Evolutionary conservation across 2,888 invertebrate genomes (phyloP).

Genomic region (Cephus spinipes): DNA sequence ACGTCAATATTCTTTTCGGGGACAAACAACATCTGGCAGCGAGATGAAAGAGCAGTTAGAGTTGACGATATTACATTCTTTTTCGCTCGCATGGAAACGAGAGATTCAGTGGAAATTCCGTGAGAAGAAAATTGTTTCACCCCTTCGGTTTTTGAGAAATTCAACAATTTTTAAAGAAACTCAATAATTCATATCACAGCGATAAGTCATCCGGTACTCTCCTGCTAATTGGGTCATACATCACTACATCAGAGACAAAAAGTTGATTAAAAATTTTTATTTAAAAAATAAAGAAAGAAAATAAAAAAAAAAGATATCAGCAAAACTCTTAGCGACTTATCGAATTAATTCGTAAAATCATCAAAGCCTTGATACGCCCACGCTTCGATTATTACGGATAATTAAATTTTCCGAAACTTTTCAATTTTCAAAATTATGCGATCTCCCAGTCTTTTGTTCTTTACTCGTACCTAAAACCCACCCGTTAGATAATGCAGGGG

Average conservation of each 20-base stretch:
- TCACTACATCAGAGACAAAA: not conserved
- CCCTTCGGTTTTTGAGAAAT: not conserved
- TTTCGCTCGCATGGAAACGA: not conserved
- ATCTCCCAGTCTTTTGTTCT: not conserved
- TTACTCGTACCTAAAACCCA: not conserved
- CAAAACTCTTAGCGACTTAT: not conserved
- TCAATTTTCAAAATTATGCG: not conserved
- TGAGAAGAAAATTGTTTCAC: not conserved
- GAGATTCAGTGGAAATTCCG: not conserved
- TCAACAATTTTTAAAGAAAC: not conserved
- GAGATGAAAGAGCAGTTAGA: not conserved
- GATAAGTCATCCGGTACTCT: not conserved
- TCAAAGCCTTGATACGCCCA: not conserved
- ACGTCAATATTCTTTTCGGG: not conserved
- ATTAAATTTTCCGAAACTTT: not conserved
- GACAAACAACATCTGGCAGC: conserved; percentile 2
- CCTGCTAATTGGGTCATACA: not conserved
- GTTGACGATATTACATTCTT: not conserved
- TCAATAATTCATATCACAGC: not conserved
- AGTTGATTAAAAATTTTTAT: not conserved
- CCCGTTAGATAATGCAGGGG: not conserved
- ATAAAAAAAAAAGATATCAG: not conserved
- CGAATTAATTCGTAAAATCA: not conserved
- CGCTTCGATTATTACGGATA: not conserved
- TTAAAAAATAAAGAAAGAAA: not conserved